Evolutionary conservation across 2,113 vertebrate species (phyloP).

Genomic region (Aptenodytes forsteri): DNA sequence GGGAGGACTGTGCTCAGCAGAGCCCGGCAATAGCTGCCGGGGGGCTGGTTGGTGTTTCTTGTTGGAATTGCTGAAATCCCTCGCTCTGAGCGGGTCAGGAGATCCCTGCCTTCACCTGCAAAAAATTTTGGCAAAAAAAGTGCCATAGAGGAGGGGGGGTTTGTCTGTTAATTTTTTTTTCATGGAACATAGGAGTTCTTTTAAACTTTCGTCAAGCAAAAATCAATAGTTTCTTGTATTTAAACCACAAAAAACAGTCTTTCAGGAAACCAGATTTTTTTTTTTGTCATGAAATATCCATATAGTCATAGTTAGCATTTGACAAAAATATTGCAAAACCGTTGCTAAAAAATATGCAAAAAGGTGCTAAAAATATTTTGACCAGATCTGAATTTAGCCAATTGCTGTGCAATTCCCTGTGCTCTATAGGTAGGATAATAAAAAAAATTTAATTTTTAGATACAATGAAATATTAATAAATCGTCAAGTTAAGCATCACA

Average conservation of each 20-base stretch:
- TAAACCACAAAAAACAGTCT: not conserved
- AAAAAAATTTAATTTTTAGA: not conserved
- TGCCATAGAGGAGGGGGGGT: not conserved
- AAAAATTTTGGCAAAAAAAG: fast-evolving
- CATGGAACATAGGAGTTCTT: not conserved
- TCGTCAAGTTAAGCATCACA: not conserved
- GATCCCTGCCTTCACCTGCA: not conserved
- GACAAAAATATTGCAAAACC: not conserved
- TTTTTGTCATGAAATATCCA: not conserved
- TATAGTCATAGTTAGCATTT: not conserved
- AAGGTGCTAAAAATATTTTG: not conserved
- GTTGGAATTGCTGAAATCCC: not conserved
- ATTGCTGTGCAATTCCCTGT: not conserved
- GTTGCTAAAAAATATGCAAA: not conserved
- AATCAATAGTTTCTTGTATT: not conserved
- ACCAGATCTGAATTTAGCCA: not conserved
- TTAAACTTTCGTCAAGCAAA: not conserved
- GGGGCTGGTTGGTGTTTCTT: not conserved
- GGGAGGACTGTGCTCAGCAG: not conserved
- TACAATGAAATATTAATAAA: not conserved
- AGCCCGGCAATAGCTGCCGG: not conserved
- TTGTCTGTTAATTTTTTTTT: not conserved
- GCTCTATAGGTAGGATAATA: no score
- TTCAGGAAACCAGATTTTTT: not conserved
- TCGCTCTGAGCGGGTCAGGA: not conserved